Base-by-base conservation (phyloP, 2,888 invertebrate genomes). In the Tanypteryx hageni region DNA sequence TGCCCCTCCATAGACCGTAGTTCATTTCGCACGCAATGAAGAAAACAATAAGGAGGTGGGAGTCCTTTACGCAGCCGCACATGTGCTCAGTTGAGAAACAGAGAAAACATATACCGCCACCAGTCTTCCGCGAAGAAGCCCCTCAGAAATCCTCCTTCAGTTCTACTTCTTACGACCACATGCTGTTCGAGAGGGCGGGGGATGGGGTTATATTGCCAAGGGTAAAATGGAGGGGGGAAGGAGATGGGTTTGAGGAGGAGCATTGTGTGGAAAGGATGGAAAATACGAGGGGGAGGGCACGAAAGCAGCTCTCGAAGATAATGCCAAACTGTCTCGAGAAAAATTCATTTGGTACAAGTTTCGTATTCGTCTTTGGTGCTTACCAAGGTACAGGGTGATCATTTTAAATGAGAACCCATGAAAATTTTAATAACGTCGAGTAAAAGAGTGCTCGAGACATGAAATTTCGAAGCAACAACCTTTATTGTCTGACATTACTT, bases 41-140 rank as follows among this genome's bases (percentile, higher is more conserved):
- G 27, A 22, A 10, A 2, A 76, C 10, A 76, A 13, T 27, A 22
- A 16, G 61, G 76, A 76, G 76, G 27, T 18, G 16, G 64, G n/a
- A 76, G 44, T 76, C 27, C 27, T 27, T 76, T 76, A 76, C 76
- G 76, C 76, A 76, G 76, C 76, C 76, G 27, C 22, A 76, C 76
- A 76, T 76, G 76, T 76, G 76, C 76, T 76, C 4, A 22, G 76
- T 76, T 76, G 76, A 76, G 76, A 76, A 76, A 76, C 22, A 22
- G 76, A 27, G 76, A 76, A 76, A 76, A 76, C 76, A 76, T 68
- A 68, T 27, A 76, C 27, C 27, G 76, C 22, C 76, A 14, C 22
- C 76, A 27, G 76, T 27, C 76, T 76, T 76, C 76, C 76, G 76
- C 14, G 14, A 76, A 27, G 76, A 76, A 76, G 76, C 76, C 76